Percentiles rank a stretch among this genome's conserved stretches.
Evolutionary conservation across 2,797 vertebrate species (phyloP).

Genomic region (Hyperoplus lanceolatus): DNA sequence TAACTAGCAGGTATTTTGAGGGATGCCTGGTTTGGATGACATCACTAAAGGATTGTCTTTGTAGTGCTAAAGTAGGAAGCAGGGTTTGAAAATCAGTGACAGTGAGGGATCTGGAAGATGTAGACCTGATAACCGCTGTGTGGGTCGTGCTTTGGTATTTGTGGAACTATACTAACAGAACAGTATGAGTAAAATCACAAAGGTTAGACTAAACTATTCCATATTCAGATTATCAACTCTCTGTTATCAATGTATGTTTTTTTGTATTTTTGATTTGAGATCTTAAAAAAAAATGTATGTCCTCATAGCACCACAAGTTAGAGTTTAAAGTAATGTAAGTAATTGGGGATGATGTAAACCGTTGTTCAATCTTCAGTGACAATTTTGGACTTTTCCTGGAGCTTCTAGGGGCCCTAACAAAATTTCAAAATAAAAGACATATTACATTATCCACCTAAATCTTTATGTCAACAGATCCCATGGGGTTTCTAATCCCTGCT

Average conservation of each 20-base stretch:
- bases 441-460: conserved; percentile 12
- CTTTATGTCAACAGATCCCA: conserved; percentile 19
- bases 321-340: neutral
- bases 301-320: neutral
- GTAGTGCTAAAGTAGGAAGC: conserved; percentile 59
- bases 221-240: neutral
- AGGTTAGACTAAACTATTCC: neutral
- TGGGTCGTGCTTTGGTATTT: conserved; percentile 25
- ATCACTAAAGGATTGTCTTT: conserved; percentile 55
- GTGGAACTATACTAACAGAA: conserved; percentile 8
- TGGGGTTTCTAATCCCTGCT: neutral
- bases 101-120: conserved; percentile 45
- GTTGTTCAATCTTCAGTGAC: neutral
- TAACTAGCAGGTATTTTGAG: conserved; percentile 60
- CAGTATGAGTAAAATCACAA: conserved; percentile 2
- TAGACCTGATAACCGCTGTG: conserved; percentile 33
- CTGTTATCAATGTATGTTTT: neutral
- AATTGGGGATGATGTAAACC: neutral
- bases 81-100: conserved; percentile 37
- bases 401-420: neutral
- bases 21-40: conserved; percentile 40
- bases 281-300: neutral
- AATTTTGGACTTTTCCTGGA: neutral
- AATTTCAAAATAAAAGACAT: conserved; percentile 26
- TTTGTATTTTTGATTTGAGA: neutral